These are phyloP conservation scores for Stegastes partitus DNA, from an alignment of 2,113 vertebrate genomes.

Conservation along the genomic window DNA sequence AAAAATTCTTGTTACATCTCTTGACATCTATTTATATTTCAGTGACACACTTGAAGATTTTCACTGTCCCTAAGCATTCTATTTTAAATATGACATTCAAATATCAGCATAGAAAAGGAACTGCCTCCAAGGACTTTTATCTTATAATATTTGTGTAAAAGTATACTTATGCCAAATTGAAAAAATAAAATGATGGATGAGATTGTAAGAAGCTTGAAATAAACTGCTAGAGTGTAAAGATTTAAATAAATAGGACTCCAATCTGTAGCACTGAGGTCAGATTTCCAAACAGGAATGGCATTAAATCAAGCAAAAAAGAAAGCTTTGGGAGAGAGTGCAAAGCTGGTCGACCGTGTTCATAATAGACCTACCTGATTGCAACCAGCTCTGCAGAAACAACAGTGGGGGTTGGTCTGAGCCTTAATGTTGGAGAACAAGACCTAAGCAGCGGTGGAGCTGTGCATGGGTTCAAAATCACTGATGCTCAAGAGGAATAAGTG, in stretches of 20 bases:
- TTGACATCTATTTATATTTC: constrained; percentile 14
- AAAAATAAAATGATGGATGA: not conserved
- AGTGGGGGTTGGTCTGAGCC: constrained; percentile 35
- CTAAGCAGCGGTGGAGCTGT: constrained; percentile 19
- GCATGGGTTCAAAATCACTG: constrained; percentile 42
- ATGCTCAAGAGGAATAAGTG: constrained; percentile 31
- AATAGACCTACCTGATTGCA: constrained; percentile 39
- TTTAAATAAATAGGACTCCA: not conserved
- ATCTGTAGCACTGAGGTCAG: not conserved
- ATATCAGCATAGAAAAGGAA: constrained; percentile 14
- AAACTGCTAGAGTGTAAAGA: constrained; percentile 2
- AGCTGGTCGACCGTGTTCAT: not conserved
- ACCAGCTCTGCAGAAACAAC: constrained; percentile 28
- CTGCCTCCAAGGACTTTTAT: constrained; percentile 7
- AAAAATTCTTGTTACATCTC: not conserved
- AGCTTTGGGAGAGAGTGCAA: constrained; percentile 1
- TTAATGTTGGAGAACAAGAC: constrained; percentile 10
- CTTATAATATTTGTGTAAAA: constrained; percentile 21
- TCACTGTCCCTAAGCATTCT: constrained; percentile 12
- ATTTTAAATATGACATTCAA: not conserved
- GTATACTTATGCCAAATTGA: constrained; percentile 6
- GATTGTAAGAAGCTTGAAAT: constrained; percentile 9
- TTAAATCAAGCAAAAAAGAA: constrained; percentile 9
- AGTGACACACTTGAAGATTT: constrained; percentile 7
- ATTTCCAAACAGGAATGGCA: not conserved